Evolutionary conservation across 1,140 invertebrate species (phyloP), one percentile per base, ranked within the genome.

Genomic region (Sarcophaga bullata): DNA sequence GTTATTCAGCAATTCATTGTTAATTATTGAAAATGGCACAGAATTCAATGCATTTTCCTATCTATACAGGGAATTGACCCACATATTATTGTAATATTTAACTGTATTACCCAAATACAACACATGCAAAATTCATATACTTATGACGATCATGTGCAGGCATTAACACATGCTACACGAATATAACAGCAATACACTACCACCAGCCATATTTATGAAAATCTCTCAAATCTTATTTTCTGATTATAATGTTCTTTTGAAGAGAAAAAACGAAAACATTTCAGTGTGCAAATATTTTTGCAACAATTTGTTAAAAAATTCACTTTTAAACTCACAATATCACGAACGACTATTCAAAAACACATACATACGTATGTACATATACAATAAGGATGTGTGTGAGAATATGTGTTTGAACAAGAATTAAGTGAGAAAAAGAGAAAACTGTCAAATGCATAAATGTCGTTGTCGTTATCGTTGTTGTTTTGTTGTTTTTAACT

Each of bases 401-500:
- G 4, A 37, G 25, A 37, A 37, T 37, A 37, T 37, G 25, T 37
- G 25, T 58, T 6, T n/a, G 13, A 13, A 6, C 13, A 58, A 58
- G 13, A 15, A 13, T 58, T 58, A 5, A 58, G 25, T 13, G 54
- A 58, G 54, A 58, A 58, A 58, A n/a, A 13, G 52, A 58, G n/a
- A 58, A 58, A 58, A 58, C 54, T 58, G 54, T 58, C 54, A 58
- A 58, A 58, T 58, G 54, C 54, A 58, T 58, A 6, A 58, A 37
- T 37, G 25, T 37, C 25, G 25, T 37, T 37, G 25, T 37, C 25
- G 4, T 37, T n/a, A 13, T 58, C 15, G 52, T 54, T 54, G 52
- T 10, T 54, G 8, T 8, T 52, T 52, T 52, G 50, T 52, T 52
- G 15, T 13, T 58, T 7, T 7, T 58, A n/a, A 58, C 54, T 58